A percentile compares a stretch with the other conserved stretches of the same genome.
Evolutionary conservation across 2,797 vertebrate species (phyloP).

Genomic region (Hirundo rustica): DNA sequence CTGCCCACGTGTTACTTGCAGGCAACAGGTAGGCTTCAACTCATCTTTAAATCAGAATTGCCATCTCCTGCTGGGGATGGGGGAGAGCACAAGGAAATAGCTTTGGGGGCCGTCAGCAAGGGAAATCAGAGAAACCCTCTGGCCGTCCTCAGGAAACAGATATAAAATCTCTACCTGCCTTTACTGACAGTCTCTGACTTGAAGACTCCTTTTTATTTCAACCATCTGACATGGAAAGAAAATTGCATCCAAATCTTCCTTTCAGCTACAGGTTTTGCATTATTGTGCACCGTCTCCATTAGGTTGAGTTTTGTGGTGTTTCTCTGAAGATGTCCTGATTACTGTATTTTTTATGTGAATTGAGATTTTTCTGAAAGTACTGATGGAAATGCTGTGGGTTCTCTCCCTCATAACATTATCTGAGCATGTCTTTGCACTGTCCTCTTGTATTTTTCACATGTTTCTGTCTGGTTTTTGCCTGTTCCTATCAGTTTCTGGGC

Average conservation of each 20-base stretch:
- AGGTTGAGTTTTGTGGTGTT: not conserved
- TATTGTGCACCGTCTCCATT: accelerated
- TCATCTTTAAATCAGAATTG: not conserved
- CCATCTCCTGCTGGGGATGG: not conserved
- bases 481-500: not conserved
- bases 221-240: not conserved
- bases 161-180: not conserved
- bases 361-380: not conserved
- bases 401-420: not conserved
- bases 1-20: not conserved
- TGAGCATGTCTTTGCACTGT: not conserved
- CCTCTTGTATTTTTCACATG: not conserved
- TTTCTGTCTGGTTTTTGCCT: not conserved
- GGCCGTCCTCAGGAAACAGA: not conserved
- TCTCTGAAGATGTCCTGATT: not conserved
- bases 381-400: not conserved
- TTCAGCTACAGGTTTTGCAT: not conserved
- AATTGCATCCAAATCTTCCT: not conserved
- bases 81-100: not conserved
- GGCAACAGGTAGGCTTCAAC: not conserved
- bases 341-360: not conserved
- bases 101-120: not conserved
- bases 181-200: not conserved
- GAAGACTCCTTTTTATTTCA: not conserved
- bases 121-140: not conserved